phyloP scores from a whole-genome alignment of 2,113 vertebrate species.

The Corydoras maculifer region DNA sequence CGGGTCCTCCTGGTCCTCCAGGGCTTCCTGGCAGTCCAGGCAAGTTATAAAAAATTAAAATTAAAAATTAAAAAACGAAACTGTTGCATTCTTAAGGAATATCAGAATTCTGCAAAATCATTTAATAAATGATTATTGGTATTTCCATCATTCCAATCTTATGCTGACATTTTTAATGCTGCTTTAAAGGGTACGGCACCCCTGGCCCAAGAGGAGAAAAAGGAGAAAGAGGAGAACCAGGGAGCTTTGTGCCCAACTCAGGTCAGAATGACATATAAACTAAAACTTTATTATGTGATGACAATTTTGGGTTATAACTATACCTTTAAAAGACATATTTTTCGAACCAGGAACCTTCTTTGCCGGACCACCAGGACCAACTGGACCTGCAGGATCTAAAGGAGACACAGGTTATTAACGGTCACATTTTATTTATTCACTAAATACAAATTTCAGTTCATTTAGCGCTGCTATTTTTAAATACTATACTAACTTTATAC shows the following conservation, averaged over 20 bases:
- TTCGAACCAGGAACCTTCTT: constrained; percentile 66
- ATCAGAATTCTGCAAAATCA: too few species aligned
- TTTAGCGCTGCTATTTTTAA: too few species aligned
- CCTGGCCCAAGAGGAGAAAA: constrained; percentile 80
- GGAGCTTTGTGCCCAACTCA: constrained; percentile 67
- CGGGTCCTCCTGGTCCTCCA: constrained; percentile 61
- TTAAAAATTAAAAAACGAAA: too few species aligned
- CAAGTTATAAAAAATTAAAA: too few species aligned
- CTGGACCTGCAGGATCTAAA: constrained; percentile 68
- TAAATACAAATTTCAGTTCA: too few species aligned
- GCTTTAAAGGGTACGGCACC: constrained; percentile 70
- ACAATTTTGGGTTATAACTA: neutral
- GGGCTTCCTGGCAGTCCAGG: constrained; percentile 36
- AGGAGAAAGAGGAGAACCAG: constrained; percentile 73
- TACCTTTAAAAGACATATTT: neutral
- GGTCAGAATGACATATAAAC: constrained; percentile 53
- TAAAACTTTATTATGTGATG: neutral
- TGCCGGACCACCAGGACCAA: constrained; percentile 55
- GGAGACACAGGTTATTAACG: constrained; percentile 65
- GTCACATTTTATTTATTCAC: neutral
- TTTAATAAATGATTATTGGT: too few species aligned
- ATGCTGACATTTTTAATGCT: constrained; percentile 3
- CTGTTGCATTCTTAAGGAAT: too few species aligned
- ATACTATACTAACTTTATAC: too few species aligned
- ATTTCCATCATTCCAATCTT: too few species aligned